Conservation (phyloP, 2,888 invertebrate genomes). For the Clusia tigrina region DNA sequence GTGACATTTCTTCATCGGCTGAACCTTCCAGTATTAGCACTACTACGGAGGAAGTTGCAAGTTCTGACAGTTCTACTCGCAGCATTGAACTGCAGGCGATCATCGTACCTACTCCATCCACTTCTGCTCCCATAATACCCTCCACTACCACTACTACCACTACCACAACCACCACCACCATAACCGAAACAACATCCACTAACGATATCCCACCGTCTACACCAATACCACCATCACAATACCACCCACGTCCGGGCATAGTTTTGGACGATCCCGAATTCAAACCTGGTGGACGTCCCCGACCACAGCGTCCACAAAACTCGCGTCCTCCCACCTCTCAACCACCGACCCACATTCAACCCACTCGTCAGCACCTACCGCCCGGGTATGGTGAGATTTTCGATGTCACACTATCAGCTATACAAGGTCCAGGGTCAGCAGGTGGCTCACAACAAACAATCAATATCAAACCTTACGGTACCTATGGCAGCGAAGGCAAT, state of each 20-base stretch:
- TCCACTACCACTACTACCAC: conserved; percentile 43
- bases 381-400: conserved; percentile 80
- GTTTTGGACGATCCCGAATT: conserved; percentile 86
- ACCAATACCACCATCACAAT: conserved; percentile 61
- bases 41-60: conserved; percentile 29
- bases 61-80: conserved; percentile 28
- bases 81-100: conserved; percentile 39
- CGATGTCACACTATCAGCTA: conserved; percentile 86
- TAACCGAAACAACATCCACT: conserved; percentile 34
- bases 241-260: conserved; percentile 83
- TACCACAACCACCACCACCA: conserved; percentile 40
- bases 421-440: conserved; percentile 79
- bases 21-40: conserved; percentile 33
- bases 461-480: conserved; percentile 62
- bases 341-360: conserved; percentile 57
- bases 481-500: conserved; percentile 56
- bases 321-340: conserved; percentile 54
- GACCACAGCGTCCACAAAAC: conserved; percentile 58
- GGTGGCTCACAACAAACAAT: conserved; percentile 63
- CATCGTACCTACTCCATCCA: conserved; percentile 40
- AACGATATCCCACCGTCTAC: conserved; percentile 34
- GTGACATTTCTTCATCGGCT: neutral
- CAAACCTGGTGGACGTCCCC: conserved; percentile 69
- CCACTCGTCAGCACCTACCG: conserved; percentile 64
- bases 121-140: conserved; percentile 36